Base-by-base conservation (phyloP, 2,888 invertebrate species). In the Tryphoninae sp. region DNA sequence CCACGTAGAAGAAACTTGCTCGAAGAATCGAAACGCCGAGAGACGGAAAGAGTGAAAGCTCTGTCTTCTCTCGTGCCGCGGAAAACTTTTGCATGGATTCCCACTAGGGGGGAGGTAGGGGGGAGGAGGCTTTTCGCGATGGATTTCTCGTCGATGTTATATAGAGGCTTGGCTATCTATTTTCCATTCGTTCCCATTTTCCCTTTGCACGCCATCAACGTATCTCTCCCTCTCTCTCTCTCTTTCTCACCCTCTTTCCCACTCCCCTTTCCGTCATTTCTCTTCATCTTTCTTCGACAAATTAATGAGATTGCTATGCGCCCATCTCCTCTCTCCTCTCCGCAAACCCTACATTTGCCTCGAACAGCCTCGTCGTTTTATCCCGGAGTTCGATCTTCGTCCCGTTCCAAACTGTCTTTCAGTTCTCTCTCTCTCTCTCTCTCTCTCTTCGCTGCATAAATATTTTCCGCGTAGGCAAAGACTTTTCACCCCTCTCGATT, bases 241-340 rank as follows among this genome's bases (percentile, higher is more conserved):
- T 58, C 23, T 45, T 68, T 51, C 80, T 61, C 40, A 64, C 71
- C 73, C 62, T 26, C 72, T 42, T 2, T 23, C 11, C 33, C 42
- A 8, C 13, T 9, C 73, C 62, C 23, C 40, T 68, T 51, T 78
- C 67, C 13, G 75, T 62, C 61, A 77, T 75, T 71, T 76, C 69
- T 67, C 69, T 59, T 64, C 75, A 68, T 74, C 72, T 83, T 79
- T 76, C 84, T 86, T 86, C 86, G 83, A 87, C 87, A 87, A 88
- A 88, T 89, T 88, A 88, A 89, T 87, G 88, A 89, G 87, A 89
- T 88, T 86, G 85, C 86, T 80, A 81, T 81, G 81, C 74, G 74
- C 65, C 75, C 67, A 19, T 64, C 65, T 45, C 68, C 45, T 61
- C 64, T 49, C 67, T 68, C 71, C 9, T 1, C 49, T 68, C 55